Evolutionary conservation across 2,113 vertebrate species (phyloP).

Genomic region (Labeo rohita): DNA sequence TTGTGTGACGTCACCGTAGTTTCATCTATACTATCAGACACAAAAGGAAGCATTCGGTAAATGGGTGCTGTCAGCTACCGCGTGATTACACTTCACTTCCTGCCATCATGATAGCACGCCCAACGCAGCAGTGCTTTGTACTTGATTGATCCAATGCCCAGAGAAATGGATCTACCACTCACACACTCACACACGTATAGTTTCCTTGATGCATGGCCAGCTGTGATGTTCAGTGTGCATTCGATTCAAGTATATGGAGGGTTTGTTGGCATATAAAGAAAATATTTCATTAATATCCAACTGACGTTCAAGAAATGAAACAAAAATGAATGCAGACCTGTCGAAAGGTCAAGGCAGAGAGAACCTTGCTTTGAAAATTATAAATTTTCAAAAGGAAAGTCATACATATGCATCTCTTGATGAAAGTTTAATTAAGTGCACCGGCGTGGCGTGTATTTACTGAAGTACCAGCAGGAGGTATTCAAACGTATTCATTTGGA

Average conservation of each 20-base stretch:
- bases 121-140: constrained; percentile 43
- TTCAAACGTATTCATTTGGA: not conserved
- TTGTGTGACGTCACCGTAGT: not conserved
- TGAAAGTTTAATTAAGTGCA: not conserved
- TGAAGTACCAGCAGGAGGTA: not conserved
- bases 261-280: not conserved
- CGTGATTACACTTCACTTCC: constrained; percentile 36
- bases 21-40: constrained; percentile 19
- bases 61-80: constrained; percentile 37
- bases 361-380: not conserved
- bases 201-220: constrained; percentile 26
- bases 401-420: not conserved
- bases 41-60: constrained; percentile 42
- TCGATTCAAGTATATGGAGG: not conserved
- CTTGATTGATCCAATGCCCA: constrained; percentile 47
- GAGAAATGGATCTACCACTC: constrained; percentile 36
- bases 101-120: constrained; percentile 37
- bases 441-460: not conserved
- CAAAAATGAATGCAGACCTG: not conserved
- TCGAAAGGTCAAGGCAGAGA: not conserved
- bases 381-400: not conserved
- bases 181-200: constrained; percentile 42
- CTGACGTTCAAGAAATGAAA: not conserved
- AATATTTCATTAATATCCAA: not conserved
- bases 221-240: not conserved